Conservation (phyloP, 92 coral and sea anemone genomes). For the Zoanthus solanderi region DNA sequence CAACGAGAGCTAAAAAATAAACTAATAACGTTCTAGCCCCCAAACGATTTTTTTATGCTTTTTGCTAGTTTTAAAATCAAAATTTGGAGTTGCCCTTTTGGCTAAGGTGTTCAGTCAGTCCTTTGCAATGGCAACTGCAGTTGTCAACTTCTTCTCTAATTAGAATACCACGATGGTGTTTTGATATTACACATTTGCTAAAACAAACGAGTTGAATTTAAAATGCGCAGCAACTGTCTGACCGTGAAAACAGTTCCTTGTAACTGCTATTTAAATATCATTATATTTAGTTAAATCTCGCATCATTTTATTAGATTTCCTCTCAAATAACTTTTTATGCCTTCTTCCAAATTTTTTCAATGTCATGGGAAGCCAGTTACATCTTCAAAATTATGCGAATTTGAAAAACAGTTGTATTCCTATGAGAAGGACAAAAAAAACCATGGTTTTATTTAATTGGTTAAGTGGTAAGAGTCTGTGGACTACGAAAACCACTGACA, state of each 20-base stretch:
- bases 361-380: background rate
- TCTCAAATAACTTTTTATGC: background rate
- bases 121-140: too few relatives aligned
- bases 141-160: background rate
- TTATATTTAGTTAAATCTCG: background rate
- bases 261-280: background rate
- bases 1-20: too few relatives aligned
- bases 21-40: too few relatives aligned
- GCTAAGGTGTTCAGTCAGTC: too few relatives aligned
- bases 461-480: background rate
- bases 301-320: background rate
- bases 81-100: too few relatives aligned
- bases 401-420: background rate
- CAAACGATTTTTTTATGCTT: too few relatives aligned
- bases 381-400: background rate
- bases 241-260: background rate
- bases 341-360: background rate
- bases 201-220: background rate
- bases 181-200: background rate
- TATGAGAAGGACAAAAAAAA: background rate
- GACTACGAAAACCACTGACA: slow-evolving; percentile 16
- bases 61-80: too few relatives aligned
- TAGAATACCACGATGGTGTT: background rate
- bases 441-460: background rate
- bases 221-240: background rate